phyloP scores from a whole-genome alignment of 2,888 invertebrate species.

The Dryobotodes eremita region DNA sequence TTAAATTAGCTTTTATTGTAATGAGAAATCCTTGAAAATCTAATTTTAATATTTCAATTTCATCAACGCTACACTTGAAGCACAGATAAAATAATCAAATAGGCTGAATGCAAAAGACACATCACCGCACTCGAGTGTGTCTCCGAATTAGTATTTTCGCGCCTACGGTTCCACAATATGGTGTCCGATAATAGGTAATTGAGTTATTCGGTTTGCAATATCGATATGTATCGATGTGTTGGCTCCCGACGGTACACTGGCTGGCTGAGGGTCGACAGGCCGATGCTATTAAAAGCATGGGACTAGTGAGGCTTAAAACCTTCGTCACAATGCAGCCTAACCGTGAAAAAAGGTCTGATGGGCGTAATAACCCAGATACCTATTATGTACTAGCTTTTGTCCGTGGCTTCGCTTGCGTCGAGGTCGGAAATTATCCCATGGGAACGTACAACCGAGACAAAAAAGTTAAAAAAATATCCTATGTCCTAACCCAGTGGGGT shows the following conservation, averaged over 20 bases:
- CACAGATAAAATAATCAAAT: slow-evolving; percentile 32
- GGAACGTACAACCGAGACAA: no score
- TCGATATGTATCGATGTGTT: slow-evolving; percentile 73
- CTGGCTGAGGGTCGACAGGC: slow-evolving; percentile 71
- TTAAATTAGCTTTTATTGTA: slow-evolving; percentile 3
- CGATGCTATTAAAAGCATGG: slow-evolving; percentile 80
- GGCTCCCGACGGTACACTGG: slow-evolving; percentile 77
- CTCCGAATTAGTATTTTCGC: slow-evolving; percentile 51
- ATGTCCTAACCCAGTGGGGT: not conserved
- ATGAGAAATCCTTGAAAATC: slow-evolving; percentile 29
- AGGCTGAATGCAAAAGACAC: slow-evolving; percentile 40
- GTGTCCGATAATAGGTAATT: slow-evolving; percentile 43
- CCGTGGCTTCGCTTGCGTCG: not conserved
- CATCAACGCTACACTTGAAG: slow-evolving; percentile 31
- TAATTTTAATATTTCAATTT: slow-evolving; percentile 2
- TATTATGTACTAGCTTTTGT: slow-evolving; percentile 49
- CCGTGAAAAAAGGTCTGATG: slow-evolving; percentile 81
- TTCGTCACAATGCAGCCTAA: slow-evolving; percentile 74
- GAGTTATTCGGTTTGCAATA: slow-evolving; percentile 53
- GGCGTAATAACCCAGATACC: slow-evolving; percentile 82
- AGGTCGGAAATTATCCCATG: not conserved
- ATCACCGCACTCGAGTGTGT: slow-evolving; percentile 50
- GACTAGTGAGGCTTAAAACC: slow-evolving; percentile 77
- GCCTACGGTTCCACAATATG: slow-evolving; percentile 54
- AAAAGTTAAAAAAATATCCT: not conserved